Percentiles rank a stretch among this genome's conserved stretches.
These are phyloP conservation scores for Patella vulgata DNA, from an alignment of 1,140 invertebrate species.

Conservation along the genomic window DNA sequence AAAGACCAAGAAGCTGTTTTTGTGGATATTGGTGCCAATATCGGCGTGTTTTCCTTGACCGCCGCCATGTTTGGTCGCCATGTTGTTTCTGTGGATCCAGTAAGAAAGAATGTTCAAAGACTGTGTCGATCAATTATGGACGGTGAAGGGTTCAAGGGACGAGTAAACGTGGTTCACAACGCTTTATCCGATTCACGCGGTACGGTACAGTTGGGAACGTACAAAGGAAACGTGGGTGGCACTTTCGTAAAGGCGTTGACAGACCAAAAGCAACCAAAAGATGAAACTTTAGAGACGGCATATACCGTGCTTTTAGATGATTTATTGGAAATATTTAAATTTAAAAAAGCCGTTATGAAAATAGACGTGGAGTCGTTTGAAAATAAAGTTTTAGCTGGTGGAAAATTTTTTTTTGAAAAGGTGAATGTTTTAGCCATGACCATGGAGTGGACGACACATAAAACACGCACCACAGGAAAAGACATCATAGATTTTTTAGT, in stretches of 20 bases:
- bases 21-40: constrained; percentile 32
- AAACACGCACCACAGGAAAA: neutral
- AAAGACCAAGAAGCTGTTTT: too few species aligned
- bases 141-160: too few species aligned
- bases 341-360: neutral
- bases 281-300: neutral
- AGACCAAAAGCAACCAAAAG: neutral
- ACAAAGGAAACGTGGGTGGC: constrained; percentile 4
- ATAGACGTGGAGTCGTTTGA: constrained; percentile 6
- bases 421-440: neutral
- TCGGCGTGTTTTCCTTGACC: constrained; percentile 28
- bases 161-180: constrained; percentile 4
- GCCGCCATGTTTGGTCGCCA: constrained; percentile 21
- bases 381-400: neutral
- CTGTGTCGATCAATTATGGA: constrained; percentile 26
- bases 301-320: neutral
- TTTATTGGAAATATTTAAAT: neutral
- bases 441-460: constrained; percentile 3
- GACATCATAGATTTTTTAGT: constrained; percentile 7
- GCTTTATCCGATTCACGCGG: neutral
- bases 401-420: neutral
- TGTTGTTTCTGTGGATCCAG: constrained; percentile 29
- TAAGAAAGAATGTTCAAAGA: constrained; percentile 21
- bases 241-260: too few species aligned
- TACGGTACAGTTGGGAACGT: neutral